These are phyloP conservation scores for Allygus modestus DNA, from an alignment of 2,888 invertebrate species.

Conservation along the genomic window DNA sequence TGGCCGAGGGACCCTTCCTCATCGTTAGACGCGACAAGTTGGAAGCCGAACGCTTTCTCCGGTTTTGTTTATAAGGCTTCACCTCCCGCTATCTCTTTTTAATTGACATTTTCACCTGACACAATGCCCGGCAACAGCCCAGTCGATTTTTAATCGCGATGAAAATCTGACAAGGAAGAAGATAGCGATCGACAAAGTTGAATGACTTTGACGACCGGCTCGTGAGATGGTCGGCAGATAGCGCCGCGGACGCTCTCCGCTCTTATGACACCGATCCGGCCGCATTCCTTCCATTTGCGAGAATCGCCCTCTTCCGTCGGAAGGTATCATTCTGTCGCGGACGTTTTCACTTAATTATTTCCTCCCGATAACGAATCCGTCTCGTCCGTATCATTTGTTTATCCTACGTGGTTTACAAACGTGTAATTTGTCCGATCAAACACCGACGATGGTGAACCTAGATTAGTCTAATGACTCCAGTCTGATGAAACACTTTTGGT, in stretches of 20 bases:
- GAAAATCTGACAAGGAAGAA: constrained; percentile 61
- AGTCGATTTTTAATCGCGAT: constrained; percentile 61
- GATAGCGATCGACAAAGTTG: constrained; percentile 61
- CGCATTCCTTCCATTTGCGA: constrained; percentile 42
- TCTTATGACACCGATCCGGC: constrained; percentile 16
- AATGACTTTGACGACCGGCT: constrained; percentile 62
- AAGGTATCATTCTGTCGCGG: constrained; percentile 1
- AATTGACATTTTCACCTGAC: constrained; percentile 64
- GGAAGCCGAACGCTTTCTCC: constrained; percentile 50
- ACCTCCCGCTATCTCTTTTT: constrained; percentile 58
- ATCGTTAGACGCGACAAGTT: constrained; percentile 55
- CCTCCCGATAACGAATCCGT: constrained; percentile 38
- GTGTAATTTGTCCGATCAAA: neutral
- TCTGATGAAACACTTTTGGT: neutral
- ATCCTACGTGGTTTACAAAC: constrained; percentile 9
- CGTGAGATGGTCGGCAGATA: constrained; percentile 59
- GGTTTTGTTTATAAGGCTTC: constrained; percentile 55
- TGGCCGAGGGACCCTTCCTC: constrained; percentile 49
- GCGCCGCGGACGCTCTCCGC: constrained; percentile 13
- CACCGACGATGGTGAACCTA: neutral
- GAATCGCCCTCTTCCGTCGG: constrained; percentile 39
- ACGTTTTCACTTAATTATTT: constrained; percentile 48
- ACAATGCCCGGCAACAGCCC: constrained; percentile 59
- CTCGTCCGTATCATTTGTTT: constrained; percentile 37
- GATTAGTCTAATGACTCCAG: neutral